phyloP scores from a whole-genome alignment of 1,140 invertebrate genomes.

The Macrotrachela quadricornifera region DNA sequence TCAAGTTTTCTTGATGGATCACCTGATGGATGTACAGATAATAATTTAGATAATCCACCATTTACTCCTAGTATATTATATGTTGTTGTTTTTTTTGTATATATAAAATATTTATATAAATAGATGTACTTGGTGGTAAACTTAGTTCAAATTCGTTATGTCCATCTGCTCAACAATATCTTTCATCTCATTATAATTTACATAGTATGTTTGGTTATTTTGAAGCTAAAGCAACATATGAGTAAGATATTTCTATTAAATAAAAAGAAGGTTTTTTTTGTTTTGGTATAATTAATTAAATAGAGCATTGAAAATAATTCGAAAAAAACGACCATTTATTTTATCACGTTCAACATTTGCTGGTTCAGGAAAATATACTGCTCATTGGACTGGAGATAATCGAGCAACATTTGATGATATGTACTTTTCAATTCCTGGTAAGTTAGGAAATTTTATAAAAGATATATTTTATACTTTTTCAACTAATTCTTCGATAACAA shows the following conservation, averaged over 20 bases:
- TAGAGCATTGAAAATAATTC: conserved; percentile 17
- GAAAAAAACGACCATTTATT: conserved; percentile 35
- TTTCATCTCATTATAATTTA: conserved; percentile 25
- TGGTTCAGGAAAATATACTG: conserved; percentile 54
- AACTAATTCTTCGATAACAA: conserved; percentile 21
- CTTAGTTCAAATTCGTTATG: conserved; percentile 12
- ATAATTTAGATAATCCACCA: conserved; percentile 35
- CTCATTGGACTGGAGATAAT: conserved; percentile 58
- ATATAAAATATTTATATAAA: no score
- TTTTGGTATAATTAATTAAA: conserved; percentile 22
- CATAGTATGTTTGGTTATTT: conserved; percentile 54
- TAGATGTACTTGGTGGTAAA: conserved; percentile 20
- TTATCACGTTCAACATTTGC: conserved; percentile 60
- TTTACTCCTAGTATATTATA: conserved; percentile 17
- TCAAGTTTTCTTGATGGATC: conserved; percentile 51
- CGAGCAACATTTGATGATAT: no score
- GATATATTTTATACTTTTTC: no score
- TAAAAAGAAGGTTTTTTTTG: no score
- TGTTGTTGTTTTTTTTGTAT: no score
- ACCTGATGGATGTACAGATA: conserved; percentile 32
- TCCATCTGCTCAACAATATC: conserved; percentile 34
- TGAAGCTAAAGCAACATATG: conserved; percentile 29
- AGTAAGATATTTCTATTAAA: neutral
- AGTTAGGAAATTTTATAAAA: no score
- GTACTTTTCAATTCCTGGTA: no score